Conservation (phyloP, 2,113 vertebrate genomes). For the human region DNA sequence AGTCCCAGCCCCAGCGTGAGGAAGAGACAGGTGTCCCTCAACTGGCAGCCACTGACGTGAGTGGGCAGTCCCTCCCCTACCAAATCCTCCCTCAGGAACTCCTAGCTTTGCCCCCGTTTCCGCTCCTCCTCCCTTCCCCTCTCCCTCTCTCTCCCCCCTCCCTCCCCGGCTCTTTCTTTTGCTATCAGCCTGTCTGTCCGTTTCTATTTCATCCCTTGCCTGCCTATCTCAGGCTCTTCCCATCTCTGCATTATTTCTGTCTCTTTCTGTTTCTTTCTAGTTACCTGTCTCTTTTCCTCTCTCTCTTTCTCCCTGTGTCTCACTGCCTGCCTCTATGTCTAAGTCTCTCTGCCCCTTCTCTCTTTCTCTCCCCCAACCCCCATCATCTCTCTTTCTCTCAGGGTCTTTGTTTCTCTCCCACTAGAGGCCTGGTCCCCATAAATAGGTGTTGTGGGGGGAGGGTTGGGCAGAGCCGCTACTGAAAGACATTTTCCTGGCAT, state of each 20-base stretch:
- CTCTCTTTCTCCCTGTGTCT: not conserved
- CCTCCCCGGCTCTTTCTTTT: not conserved
- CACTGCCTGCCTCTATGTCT: not conserved
- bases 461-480: not conserved
- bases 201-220: not conserved
- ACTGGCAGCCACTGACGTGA: constrained; percentile 83
- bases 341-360: not conserved
- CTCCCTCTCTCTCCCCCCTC: not conserved
- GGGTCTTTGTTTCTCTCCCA: not conserved
- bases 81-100: too few species aligned
- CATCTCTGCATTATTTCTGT: not conserved
- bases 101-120: not conserved
- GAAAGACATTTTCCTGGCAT: not conserved
- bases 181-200: not conserved
- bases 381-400: not conserved
- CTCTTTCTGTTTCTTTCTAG: not conserved
- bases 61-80: not conserved
- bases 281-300: not conserved
- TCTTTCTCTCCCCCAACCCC: not conserved
- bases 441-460: not conserved
- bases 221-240: not conserved
- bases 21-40: constrained; percentile 74
- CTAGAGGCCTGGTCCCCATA: not conserved
- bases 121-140: not conserved
- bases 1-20: not conserved